Base-by-base conservation (phyloP, 2,113 vertebrate genomes). In the Amphiprion percula region DNA sequence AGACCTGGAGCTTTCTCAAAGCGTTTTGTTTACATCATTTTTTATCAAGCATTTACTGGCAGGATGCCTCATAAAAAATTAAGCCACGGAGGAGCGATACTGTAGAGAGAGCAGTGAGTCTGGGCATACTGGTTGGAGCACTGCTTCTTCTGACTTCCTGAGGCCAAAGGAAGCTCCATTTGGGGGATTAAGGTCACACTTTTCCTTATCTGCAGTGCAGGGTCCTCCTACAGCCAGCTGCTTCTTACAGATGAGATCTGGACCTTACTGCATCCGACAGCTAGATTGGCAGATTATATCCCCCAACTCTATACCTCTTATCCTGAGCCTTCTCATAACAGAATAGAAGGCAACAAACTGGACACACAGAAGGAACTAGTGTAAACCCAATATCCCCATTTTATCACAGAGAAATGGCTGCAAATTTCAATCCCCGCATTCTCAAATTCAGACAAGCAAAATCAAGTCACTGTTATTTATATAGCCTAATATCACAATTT, bases 211-310 rank as follows among this genome's bases (percentile, higher is more conserved):
- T 75, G 72, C 76, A 68, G 66, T 75, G 61, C 71, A 82, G 83
- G 63, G 71, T 68, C 77, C 61, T 76, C 66, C 64, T 68, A 79
- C 60, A 73, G 62, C 80, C 75, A 82, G 72, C 79, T 82, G 86
- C 68, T 85, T 82, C 83, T 89, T 80, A 81, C 54, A 89, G 82
- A 90, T 85, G 79, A 84, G 87, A 90, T 90, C 85, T 87, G 77
- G 74, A 79, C 74, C 67, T 69, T 47, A 23, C 53, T 75, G 67
- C 75, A 50, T 82, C 82, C 44, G 28, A 84, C 77, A 67, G 77
- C 56, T 70, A 62, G 66, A 75, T 63, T 81, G 81, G 73, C 80
- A 87, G 74, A 49, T 70, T 70, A 65, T 74, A 86, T 56, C 71
- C 47, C 41, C 17, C 65, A 59, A 53, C 70, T 74, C 72, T 21